Evolutionary conservation across 2,113 vertebrate genomes (phyloP).

Genomic region (Limnothrissa miodon): DNA sequence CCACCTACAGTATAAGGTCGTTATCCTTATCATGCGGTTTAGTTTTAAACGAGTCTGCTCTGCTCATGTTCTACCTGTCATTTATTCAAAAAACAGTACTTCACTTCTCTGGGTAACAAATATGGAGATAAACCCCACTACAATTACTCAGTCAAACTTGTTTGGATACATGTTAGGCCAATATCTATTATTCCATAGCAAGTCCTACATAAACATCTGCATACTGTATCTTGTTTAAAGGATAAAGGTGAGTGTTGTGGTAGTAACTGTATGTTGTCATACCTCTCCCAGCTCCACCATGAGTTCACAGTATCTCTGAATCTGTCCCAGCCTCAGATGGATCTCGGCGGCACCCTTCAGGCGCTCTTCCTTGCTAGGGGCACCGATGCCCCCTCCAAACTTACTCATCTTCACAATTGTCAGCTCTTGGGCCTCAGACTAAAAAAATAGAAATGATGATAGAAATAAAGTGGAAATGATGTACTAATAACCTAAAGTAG

Average conservation of each 20-base stretch:
- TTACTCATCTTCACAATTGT: constrained; percentile 98
- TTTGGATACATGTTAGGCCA: not conserved
- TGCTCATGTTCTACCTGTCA: too few relatives aligned
- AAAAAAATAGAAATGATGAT: not conserved
- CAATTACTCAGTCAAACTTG: not conserved
- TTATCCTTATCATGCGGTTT: too few relatives aligned
- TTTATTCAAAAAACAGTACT: too few relatives aligned
- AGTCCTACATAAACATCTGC: too few relatives aligned
- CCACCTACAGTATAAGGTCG: too few relatives aligned
- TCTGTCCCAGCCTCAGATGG: constrained; percentile 89
- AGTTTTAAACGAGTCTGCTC: too few relatives aligned
- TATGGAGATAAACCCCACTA: not conserved
- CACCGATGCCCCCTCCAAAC: constrained; percentile 93
- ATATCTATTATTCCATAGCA: not conserved
- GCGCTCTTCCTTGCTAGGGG: constrained; percentile 92
- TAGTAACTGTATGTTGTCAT: not conserved
- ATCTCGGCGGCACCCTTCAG: constrained; percentile 93
- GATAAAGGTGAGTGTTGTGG: not conserved
- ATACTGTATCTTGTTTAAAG: not conserved
- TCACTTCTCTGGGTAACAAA: not conserved
- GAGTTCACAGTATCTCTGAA: constrained; percentile 95
- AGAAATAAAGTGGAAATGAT: not conserved
- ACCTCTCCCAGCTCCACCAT: constrained; percentile 99
- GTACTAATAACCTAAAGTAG: too few relatives aligned
- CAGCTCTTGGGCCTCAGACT: constrained; percentile 97